Conservation (phyloP, 2,113 vertebrate species). For the Antechinus stuartii region DNA sequence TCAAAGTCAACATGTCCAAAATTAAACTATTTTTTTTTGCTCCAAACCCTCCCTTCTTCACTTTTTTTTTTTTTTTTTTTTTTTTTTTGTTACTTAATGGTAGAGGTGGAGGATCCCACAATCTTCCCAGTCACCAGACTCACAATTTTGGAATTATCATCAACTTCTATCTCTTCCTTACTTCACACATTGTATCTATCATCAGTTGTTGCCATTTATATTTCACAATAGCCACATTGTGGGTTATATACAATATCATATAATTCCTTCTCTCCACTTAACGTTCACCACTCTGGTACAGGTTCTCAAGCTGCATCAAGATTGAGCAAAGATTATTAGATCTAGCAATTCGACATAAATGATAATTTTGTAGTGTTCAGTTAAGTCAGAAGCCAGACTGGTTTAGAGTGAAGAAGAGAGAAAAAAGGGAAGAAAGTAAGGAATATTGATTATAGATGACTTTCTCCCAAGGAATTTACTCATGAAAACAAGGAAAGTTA, state of each 20-base stretch:
- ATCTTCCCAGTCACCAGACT: background rate
- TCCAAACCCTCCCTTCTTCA: background rate
- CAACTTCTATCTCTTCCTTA: background rate
- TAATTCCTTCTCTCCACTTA: background rate
- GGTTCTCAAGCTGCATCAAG: background rate
- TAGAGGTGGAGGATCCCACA: background rate
- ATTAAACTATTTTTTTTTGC: background rate
- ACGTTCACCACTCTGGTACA: background rate
- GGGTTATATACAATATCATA: background rate
- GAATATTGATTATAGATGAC: background rate
- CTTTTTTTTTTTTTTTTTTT: background rate
- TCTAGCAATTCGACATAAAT: background rate
- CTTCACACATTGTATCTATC: background rate
- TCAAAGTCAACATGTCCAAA: background rate
- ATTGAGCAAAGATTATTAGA: background rate
- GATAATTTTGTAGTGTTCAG: background rate
- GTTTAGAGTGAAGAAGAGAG: background rate
- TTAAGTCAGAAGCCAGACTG: background rate
- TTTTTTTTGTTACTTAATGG: background rate
- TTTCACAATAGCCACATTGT: background rate
- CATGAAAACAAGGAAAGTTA: background rate
- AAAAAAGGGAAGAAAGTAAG: background rate
- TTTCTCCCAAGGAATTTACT: background rate
- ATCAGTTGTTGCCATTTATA: background rate
- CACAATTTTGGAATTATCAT: background rate